Conservation (phyloP, 2,797 vertebrate species). For the Zenarchopterus dispar region DNA sequence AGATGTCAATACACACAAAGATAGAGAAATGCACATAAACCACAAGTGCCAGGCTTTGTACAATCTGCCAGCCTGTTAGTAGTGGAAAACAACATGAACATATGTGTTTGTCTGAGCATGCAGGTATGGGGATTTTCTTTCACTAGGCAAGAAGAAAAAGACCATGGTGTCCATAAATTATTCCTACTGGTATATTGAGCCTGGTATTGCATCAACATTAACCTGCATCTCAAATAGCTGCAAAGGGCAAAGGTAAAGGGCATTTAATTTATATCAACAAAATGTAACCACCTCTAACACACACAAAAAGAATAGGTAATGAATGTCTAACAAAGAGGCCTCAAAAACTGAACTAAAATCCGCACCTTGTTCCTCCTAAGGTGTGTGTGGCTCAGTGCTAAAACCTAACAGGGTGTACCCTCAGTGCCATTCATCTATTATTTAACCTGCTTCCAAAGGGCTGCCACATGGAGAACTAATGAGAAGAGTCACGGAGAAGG, state of each 20-base stretch:
- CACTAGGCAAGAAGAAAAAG: not conserved
- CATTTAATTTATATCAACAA: slow-evolving; percentile 6
- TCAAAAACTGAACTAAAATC: slow-evolving; percentile 9
- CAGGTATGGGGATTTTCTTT: slow-evolving; percentile 23
- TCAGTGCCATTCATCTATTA: slow-evolving; percentile 72
- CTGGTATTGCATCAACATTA: slow-evolving; percentile 10
- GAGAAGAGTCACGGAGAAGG: slow-evolving; percentile 30
- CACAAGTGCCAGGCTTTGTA: slow-evolving; percentile 52
- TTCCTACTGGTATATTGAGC: not conserved
- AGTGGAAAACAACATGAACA: slow-evolving; percentile 15
- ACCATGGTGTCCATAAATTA: slow-evolving; percentile 23
- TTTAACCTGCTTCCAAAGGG: slow-evolving; percentile 65
- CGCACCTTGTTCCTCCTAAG: slow-evolving; percentile 2
- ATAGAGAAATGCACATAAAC: slow-evolving; percentile 24
- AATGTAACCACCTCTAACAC: slow-evolving; percentile 14
- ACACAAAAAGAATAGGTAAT: slow-evolving; percentile 9
- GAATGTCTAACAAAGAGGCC: slow-evolving; percentile 18
- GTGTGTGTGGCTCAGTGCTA: slow-evolving; percentile 11
- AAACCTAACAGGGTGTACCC: slow-evolving; percentile 48
- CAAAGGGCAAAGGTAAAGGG: not conserved
- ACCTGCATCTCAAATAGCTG: slow-evolving; percentile 1
- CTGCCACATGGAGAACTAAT: slow-evolving; percentile 42
- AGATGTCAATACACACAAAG: slow-evolving; percentile 37
- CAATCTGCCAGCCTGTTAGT: slow-evolving; percentile 47
- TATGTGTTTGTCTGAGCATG: slow-evolving; percentile 15